Percentiles rank a stretch among this genome's conserved stretches.
phyloP scores from a whole-genome alignment of 2,888 invertebrate genomes.

The Netelia fuscicornis region DNA sequence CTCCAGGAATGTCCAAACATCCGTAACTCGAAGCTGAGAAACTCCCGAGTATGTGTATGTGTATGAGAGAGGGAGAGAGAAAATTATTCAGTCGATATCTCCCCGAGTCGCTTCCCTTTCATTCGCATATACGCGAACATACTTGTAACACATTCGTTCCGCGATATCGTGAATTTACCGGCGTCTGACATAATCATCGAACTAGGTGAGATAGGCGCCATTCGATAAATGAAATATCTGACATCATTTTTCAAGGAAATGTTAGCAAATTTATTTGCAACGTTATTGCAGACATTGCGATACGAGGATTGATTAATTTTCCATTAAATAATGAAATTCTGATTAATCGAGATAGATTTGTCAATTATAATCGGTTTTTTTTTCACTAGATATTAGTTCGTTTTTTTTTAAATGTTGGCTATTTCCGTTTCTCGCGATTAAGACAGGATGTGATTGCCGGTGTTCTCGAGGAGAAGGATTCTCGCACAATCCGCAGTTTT shows the following conservation, averaged over 20 bases:
- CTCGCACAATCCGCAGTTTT: neutral
- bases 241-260: too few relatives aligned
- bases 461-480: neutral
- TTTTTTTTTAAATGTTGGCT: too few relatives aligned
- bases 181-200: slow-evolving; percentile 6
- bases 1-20: slow-evolving; percentile 70
- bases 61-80: slow-evolving; percentile 28
- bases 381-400: too few relatives aligned
- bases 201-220: neutral
- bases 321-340: too few relatives aligned
- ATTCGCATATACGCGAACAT: neutral
- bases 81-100: slow-evolving; percentile 40
- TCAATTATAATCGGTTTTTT: too few relatives aligned
- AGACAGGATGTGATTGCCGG: neutral
- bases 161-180: slow-evolving; percentile 1
- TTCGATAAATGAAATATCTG: too few relatives aligned
- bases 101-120: slow-evolving; percentile 30
- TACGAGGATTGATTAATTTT: neutral
- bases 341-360: too few relatives aligned
- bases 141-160: slow-evolving; percentile 1
- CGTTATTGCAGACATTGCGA: neutral
- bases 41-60: neutral
- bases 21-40: slow-evolving; percentile 65
- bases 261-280: neutral
- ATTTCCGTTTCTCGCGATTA: neutral